Base-by-base conservation (phyloP, 2,113 vertebrate genomes). In the Poecilia latipinna region DNA sequence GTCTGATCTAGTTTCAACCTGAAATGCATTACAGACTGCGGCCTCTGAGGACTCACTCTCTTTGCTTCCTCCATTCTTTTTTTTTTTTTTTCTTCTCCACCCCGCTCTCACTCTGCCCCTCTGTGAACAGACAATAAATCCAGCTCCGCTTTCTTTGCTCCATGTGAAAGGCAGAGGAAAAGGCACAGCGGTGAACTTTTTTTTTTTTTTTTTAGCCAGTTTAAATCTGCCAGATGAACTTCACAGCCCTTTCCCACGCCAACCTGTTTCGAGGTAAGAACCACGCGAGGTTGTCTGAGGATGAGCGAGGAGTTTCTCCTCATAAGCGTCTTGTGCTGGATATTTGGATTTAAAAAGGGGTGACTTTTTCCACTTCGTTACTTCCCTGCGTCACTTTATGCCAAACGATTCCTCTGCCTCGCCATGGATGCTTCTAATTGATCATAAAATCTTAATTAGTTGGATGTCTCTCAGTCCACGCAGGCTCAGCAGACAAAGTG, bases 371-470 rank as follows among this genome's bases (percentile, higher is more conserved):
- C 51, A 33, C 62, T 80, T 63, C 35, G 60, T 63, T 74, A 51
- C 29, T 19, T 68, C 61, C 19, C 61, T 8, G 62, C 37, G 61
- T 61, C 33, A 54, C 77, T 81, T 54, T 80, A 60, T 44, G 71
- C 44, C 4, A 7, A 74, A 72, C 17, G 61, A 75, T 48, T 60
- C 67, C 35, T 64, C 71, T 77, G 62, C 24, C 48, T 75, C 68
- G 77, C 74, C 35, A 62, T 57, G 44, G 75, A 80, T 68, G 78
- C 54, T 82, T 72, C 77, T 86, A 83, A 85, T 86, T 92, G 84
- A 89, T 90, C 89, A 88, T 90, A 86, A 88, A 92, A 91, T 90
- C 84, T 89, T 90, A 92, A 92, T 93, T 91, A 89, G 84, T 79
- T 79, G 65, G 54, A 76, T 78, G 88, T 90, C 74, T 69, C 77